phyloP scores from a whole-genome alignment of 2,113 vertebrate species.

The Psammodynastes pulverulentus region DNA sequence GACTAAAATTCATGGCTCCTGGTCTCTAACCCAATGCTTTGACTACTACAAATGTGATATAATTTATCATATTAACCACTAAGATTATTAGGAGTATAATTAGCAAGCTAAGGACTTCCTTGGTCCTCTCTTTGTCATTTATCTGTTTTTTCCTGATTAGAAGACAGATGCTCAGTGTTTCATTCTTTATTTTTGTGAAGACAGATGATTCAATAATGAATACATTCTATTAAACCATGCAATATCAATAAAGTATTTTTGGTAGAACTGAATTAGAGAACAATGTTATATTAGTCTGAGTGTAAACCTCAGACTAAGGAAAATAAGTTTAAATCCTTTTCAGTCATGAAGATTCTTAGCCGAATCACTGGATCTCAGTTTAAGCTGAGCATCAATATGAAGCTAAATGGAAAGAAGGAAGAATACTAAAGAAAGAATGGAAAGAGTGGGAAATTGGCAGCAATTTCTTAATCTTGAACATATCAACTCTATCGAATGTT shows the following conservation, averaged over 20 bases:
- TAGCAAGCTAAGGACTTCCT: neutral
- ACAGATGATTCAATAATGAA: neutral
- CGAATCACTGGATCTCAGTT: neutral
- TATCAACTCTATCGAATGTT: neutral
- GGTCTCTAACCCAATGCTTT: neutral
- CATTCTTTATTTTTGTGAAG: neutral
- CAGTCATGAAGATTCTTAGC: neutral
- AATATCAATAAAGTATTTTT: neutral
- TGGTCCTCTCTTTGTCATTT: neutral
- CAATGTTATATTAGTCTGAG: neutral
- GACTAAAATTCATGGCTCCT: neutral
- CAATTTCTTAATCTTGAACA: neutral
- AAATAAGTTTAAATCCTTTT: neutral
- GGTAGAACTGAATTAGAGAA: neutral
- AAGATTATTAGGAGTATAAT: neutral
- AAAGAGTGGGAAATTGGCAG: neutral
- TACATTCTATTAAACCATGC: neutral
- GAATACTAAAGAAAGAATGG: neutral
- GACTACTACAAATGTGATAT: neutral
- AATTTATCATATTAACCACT: neutral
- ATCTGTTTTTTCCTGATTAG: neutral
- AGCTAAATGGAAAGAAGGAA: neutral
- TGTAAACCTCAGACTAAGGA: neutral
- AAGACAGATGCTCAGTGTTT: neutral
- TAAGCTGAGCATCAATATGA: neutral